Percentiles rank a stretch among this genome's conserved stretches.
Conservation (phyloP, 1,140 invertebrate genomes). For the Habropoda laboriosa region DNA sequence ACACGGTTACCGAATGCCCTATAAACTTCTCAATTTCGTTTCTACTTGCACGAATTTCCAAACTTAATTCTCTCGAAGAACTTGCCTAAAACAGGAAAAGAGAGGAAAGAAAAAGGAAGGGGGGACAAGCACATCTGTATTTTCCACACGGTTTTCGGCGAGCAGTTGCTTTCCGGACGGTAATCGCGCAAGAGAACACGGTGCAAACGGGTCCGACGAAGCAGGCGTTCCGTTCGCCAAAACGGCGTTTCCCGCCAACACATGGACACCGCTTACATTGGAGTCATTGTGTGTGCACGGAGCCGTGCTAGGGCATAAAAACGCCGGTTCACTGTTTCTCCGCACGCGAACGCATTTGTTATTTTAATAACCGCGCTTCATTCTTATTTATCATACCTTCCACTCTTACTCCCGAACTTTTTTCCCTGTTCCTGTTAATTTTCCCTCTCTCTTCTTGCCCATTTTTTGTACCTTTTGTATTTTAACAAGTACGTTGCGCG, state of each 20-base stretch:
- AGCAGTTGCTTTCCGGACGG: too few relatives aligned
- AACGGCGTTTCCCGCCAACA: background rate
- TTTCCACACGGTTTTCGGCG: too few relatives aligned
- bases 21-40: too few relatives aligned
- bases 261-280: background rate
- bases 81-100: too few relatives aligned
- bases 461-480: background rate
- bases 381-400: conserved; percentile 61
- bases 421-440: conserved; percentile 3
- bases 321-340: background rate
- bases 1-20: too few relatives aligned
- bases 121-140: too few relatives aligned
- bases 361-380: conserved; percentile 61
- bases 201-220: too few relatives aligned
- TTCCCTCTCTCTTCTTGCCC: background rate
- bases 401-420: background rate
- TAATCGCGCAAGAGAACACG: too few relatives aligned
- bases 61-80: too few relatives aligned
- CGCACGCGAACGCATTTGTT: conserved; percentile 55
- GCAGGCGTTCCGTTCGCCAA: background rate
- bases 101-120: too few relatives aligned
- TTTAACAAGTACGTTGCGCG: conserved; percentile 29
- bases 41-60: too few relatives aligned
- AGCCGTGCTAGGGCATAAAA: background rate
- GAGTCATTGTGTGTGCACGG: background rate